phyloP scores from a whole-genome alignment of 1,140 invertebrate species.

The Amphibalanus amphitrite region DNA sequence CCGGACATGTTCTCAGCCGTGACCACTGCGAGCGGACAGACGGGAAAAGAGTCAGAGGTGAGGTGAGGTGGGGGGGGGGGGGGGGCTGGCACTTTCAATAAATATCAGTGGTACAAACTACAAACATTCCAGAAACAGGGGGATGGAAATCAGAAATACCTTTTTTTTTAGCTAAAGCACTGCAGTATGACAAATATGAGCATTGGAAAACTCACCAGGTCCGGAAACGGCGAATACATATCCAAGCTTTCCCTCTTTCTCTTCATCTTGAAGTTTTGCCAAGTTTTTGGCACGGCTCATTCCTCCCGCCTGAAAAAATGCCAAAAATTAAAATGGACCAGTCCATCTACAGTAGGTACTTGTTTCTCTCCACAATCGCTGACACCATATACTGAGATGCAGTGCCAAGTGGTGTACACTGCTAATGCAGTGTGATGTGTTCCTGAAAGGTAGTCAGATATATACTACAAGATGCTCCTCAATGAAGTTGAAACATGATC shows the following conservation, averaged over 20 bases:
- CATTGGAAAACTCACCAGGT: slow-evolving; percentile 76
- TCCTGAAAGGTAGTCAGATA: too few relatives aligned
- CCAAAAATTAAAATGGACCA: too few relatives aligned
- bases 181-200: too few relatives aligned
- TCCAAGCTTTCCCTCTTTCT: slow-evolving; percentile 74
- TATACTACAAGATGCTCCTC: too few relatives aligned
- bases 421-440: too few relatives aligned
- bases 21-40: slow-evolving; percentile 55
- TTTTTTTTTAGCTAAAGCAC: slow-evolving; percentile 4
- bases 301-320: slow-evolving; percentile 12
- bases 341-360: too few relatives aligned
- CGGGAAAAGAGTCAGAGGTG: slow-evolving; percentile 6
- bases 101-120: too few relatives aligned
- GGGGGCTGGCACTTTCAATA: too few relatives aligned
- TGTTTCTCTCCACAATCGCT: too few relatives aligned
- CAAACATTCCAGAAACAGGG: not conserved
- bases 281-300: slow-evolving; percentile 26
- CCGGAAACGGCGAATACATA: slow-evolving; percentile 94
- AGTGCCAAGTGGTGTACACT: too few relatives aligned
- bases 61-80: not conserved
- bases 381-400: too few relatives aligned
- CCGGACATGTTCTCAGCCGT: slow-evolving; percentile 98
- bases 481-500: too few relatives aligned
- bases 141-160: not conserved
- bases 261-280: slow-evolving; percentile 59